Base-by-base conservation (phyloP, 1,140 invertebrate genomes). In the Pseudachorutes palmiensis region DNA sequence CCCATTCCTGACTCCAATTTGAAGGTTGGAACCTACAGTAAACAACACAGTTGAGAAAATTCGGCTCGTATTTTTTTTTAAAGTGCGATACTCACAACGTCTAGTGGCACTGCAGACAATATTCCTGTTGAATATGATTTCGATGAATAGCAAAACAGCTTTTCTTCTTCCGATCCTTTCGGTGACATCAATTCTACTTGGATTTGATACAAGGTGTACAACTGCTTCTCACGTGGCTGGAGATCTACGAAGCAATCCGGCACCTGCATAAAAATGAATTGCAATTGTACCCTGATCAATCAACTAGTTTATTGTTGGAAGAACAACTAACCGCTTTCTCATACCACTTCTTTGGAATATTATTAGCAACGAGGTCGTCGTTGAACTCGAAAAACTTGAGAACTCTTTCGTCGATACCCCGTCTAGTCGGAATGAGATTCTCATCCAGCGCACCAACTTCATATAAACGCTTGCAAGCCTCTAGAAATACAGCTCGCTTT, bases 401-500 rank as follows among this genome's bases (percentile, higher is more conserved):
- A 22, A 41, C 29, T 48, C 2, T n/a, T 57, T 5, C 31, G 45
- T 63, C 28, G 3, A 45, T 2, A 14, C 9, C 16, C 33, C 12
- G 2, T 36, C 32, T 5, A 31, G n/a, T 48, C 26, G 62, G 24
- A 26, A 24, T 30, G n/a, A 45, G 45, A 9, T 16, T 1, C n/a
- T 51, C n/a, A 55, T 67, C 49, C 0, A 70, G 45, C 2, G 31
- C 65, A 2, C 62, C 62, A 2, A 1, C 19, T 2, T 36, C 45
- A 30, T 66, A 67, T 12, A 70, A 55, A n/a, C 16, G 29, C 33
- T 48, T 48, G 48, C 65, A 67, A 0, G 51, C 83, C 69, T 88
- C 84, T 26, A 94, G 80, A 0, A 92, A 92, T 0, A 85, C 92
- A 1, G 88, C 85, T 70, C 87, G 82, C 79, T 94, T 93, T 0